A percentile compares a stretch with the other conserved stretches of the same genome.
phyloP scores from a whole-genome alignment of 2,888 invertebrate genomes.

The Hybos culiciformis region DNA sequence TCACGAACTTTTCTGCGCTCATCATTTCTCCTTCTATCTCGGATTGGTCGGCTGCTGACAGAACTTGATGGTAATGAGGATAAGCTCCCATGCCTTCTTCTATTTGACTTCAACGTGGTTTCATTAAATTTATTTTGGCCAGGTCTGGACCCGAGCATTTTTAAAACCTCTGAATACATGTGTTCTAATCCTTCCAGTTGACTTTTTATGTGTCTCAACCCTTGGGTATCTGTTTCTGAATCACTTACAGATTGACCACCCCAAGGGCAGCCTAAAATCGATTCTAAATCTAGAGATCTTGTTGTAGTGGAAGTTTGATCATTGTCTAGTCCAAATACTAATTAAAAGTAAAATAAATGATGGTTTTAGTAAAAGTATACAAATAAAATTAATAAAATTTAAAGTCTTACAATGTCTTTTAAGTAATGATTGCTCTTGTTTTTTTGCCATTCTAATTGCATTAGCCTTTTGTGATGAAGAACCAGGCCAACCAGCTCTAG shows the following conservation, averaged over 20 bases:
- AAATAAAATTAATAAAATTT: neutral
- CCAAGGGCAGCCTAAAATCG: conserved; percentile 54
- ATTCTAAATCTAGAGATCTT: conserved; percentile 60
- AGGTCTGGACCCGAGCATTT: conserved; percentile 35
- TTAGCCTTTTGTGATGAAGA: conserved; percentile 16
- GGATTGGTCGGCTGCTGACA: conserved; percentile 61
- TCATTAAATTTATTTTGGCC: neutral
- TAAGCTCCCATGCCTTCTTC: conserved; percentile 63
- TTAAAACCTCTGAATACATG: conserved; percentile 56
- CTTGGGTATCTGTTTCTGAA: conserved; percentile 60
- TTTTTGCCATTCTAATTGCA: conserved; percentile 13
- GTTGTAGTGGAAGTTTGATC: conserved; percentile 70
- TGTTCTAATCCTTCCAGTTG: conserved; percentile 71
- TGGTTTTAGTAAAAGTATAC: no score
- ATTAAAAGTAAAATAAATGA: conserved; percentile 16
- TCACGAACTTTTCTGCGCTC: conserved; percentile 62
- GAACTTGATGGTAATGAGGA: conserved; percentile 73
- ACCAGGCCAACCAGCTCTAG: conserved; percentile 18
- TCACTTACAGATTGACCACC: conserved; percentile 44
- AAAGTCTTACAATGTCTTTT: conserved; percentile 17
- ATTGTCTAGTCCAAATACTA: conserved; percentile 58
- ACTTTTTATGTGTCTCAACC: conserved; percentile 62
- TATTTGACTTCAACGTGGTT: conserved; percentile 26
- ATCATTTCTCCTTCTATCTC: conserved; percentile 52
- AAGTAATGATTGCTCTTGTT: conserved; percentile 17